Conservation (phyloP, 2,888 invertebrate species). For the Zhuqinia jingwanae region DNA sequence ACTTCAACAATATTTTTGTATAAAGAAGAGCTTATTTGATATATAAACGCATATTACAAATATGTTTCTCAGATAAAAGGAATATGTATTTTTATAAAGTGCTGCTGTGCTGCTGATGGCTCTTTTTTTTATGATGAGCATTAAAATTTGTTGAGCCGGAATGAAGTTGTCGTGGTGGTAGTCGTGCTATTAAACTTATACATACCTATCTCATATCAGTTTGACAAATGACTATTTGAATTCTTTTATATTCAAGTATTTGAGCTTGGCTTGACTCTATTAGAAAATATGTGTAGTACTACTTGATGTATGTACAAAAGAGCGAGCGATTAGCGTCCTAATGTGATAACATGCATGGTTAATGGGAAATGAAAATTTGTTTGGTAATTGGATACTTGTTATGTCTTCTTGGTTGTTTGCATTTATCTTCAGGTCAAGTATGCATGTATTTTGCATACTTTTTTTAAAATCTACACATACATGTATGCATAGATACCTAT, state of each 20-base stretch:
- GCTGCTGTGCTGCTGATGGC: not conserved
- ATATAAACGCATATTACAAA: too few relatives aligned
- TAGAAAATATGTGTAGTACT: too few relatives aligned
- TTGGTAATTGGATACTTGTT: constrained; percentile 67
- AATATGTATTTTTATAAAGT: too few relatives aligned
- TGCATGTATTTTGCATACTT: too few relatives aligned
- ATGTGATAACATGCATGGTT: constrained; percentile 62
- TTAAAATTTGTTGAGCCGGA: constrained; percentile 19
- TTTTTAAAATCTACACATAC: too few relatives aligned
- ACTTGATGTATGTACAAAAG: not conserved
- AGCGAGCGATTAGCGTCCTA: constrained; percentile 8
- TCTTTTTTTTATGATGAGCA: constrained; percentile 16
- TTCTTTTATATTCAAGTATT: not conserved
- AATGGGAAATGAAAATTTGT: constrained; percentile 65
- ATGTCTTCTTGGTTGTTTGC: constrained; percentile 48
- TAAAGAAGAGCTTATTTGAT: not conserved
- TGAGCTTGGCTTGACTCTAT: not conserved
- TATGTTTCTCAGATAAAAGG: too few relatives aligned
- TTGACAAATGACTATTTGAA: not conserved
- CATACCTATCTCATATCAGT: constrained; percentile 1
- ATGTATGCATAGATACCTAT: too few relatives aligned
- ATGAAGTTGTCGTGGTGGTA: constrained; percentile 33
- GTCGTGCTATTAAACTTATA: constrained; percentile 9
- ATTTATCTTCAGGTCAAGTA: constrained; percentile 16
- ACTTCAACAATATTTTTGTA: not conserved